Evolutionary conservation across 2,113 vertebrate species (phyloP), one percentile per base, ranked within the genome.

Genomic region (Gasterosteus aculeatus): DNA sequence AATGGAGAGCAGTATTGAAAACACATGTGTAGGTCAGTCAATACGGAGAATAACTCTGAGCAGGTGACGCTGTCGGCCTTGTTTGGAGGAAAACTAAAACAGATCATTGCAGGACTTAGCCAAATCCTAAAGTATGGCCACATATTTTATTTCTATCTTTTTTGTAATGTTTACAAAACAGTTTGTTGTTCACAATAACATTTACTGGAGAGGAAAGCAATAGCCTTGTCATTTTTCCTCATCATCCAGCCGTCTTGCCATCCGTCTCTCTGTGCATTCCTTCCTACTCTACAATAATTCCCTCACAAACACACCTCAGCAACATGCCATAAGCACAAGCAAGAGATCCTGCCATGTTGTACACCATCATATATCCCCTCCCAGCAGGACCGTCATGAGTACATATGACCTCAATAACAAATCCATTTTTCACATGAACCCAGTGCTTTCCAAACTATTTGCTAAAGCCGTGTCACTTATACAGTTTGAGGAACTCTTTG

Each of bases 371-470:
- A 81, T 82, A 76, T 84, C 78, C 74, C 57, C 54, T 66, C 87
- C 42, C 82, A 87, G 74, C 70, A 76, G 78, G 87, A 35, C 67
- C 72, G 51, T 60, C 73, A 66, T 62, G 68, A 76, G 33, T 26
- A 49, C 26, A 47, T 31, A 72, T 78, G 51, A 71, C 63, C 77
- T 82, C 77, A n/a, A 61, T 84, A 78, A 72, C 75, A 58, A 72
- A 88, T 83, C 77, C 14, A 83, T 83, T 80, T 87, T 87, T 78
- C 81, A 61, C 66, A 18, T 80, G 62, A 81, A 87, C 63, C 53
- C 67, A 60, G 51, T 29, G 72, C 71, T 65, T 82, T 53, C 54
- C 33, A 78, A 76, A 83, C 35, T 70, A 71, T 79, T 41, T 77
- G 56, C 49, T 66, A 75, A 77, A 66, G 70, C 67, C 71, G 53